Base-by-base conservation (phyloP, 2,113 vertebrate genomes). In the Phycodurus eques region DNA sequence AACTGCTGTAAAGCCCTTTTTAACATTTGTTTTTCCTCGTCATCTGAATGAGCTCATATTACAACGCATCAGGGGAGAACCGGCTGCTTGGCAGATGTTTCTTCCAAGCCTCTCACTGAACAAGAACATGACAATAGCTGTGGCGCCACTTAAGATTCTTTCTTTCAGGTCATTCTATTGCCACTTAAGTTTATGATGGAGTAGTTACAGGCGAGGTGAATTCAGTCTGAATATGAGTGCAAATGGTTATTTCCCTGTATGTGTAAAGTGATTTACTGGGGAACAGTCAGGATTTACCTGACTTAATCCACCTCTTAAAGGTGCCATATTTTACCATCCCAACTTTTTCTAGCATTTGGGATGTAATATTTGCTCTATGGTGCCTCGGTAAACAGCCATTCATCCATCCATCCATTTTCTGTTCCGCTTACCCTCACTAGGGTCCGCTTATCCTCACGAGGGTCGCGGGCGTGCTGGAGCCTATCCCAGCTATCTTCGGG, bases 81-180 rank as follows among this genome's bases (percentile, higher is more conserved):
- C 59, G 80, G 84, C 88, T 92, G 88, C 76, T 83, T 83, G 73
- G 85, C 90, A 90, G 88, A 93, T 91, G 90, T 91, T 80, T 67
- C 35, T 67, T 66, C 67, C 60, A 53, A 74, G 56, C 72, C 70
- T 69, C 77, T 65, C 76, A 71, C 42, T 39, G 72, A 84, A 65
- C 65, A 77, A 42, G 62, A 88, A 80, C 81, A 67, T 67, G 70
- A 87, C 72, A 70, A 67, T 77, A 46, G 74, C 70, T 31, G 74
- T 46, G 44, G 64, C 64, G 71, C 72, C 31, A 17, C 31, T 66
- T 22, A 15, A 20, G 22, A 63, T 63, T 20, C 8, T 10, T 35
- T 22, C 62, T 72, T 66, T 68, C 71, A 57, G 53, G 33, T 35
- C 11, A 67, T 53, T 67, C 49, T 57, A 14, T 22, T 39, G 47